Conservation (phyloP, 2,797 vertebrate genomes). For the Dermochelys coriacea region DNA sequence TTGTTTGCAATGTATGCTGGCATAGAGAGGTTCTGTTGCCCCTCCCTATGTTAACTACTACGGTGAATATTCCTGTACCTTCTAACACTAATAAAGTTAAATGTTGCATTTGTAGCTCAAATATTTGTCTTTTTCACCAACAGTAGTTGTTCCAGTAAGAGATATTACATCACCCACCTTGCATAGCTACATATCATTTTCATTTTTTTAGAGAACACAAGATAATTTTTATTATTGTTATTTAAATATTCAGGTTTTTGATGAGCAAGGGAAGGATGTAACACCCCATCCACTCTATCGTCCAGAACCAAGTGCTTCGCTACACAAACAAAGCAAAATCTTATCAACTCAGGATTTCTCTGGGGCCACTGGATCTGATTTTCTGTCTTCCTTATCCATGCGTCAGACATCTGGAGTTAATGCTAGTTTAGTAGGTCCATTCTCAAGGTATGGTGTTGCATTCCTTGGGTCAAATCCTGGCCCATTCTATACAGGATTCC, state of each 20-base stretch:
- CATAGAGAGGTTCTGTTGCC: not conserved
- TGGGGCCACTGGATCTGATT: conserved; percentile 72
- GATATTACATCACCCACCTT: not conserved
- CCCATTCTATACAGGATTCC: not conserved
- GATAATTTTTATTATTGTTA: not conserved
- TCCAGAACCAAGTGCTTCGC: conserved; percentile 71
- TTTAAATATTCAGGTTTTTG: conserved; percentile 85
- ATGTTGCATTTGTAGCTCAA: not conserved
- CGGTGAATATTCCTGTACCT: not conserved
- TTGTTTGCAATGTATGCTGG: not conserved
- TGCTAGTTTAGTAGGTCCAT: conserved; percentile 79
- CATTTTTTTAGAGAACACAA: not conserved
- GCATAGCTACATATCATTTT: not conserved
- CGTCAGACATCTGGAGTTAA: conserved; percentile 76
- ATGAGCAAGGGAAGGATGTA: conserved; percentile 86
- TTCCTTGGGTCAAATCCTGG: not conserved
- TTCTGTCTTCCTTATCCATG: conserved; percentile 66
- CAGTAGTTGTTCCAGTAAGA: not conserved
- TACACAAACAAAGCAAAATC: conserved; percentile 78
- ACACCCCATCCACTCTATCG: conserved; percentile 87
- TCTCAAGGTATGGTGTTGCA: conserved; percentile 78
- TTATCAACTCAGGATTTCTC: conserved; percentile 78
- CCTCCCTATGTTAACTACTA: not conserved
- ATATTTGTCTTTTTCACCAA: not conserved
- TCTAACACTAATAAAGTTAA: not conserved